Evolutionary conservation across 2,113 vertebrate genomes (phyloP), one percentile per base, ranked within the genome.

Genomic region (Falcunculus frontatus): DNA sequence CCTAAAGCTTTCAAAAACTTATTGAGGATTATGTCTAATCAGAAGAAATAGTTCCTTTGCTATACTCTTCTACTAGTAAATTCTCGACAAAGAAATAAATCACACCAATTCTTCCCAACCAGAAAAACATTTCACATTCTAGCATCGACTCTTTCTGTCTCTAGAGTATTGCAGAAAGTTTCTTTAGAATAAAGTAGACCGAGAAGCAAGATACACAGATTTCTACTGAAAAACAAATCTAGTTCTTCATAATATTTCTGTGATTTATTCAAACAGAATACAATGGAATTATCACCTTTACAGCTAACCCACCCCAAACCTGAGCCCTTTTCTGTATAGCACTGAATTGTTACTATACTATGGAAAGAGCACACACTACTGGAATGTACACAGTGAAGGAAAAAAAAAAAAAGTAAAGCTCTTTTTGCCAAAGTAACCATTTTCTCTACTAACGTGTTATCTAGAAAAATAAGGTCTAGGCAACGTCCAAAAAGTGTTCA

Each of bases 401-500:
- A 67, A 68, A 33, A 78, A 9, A 87, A 94, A 90, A 68, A 75
- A 87, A 81, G 69, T 90, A 93, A 95, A 87, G 56, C 93, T 96
- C 30, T 93, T 92, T 87, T 95, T 94, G 82, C 78, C 90, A 93
- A 93, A 95, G 49, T 65, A 90, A 95, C 85, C 26, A 8, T 84
- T 87, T 87, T 75, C 79, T 86, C 81, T 79, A 70, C 81, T 82
- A 82, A 87, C 16, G 0, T 73, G 64, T 97, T 94, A 93, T 77
- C 93, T 97, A 97, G 90, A 97, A 98, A 98, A 98, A 97, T 97
- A 98, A 95, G 92, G 82, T 96, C 95, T 95, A 95, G 87, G 74
- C 92, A 91, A 96, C 52, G 3, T 95, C 77, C 89, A 89, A 96
- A 96, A 96, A 97, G 80, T 96, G 72, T 97, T 96, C 95, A 97